Conservation (phyloP, 2,888 invertebrate species). For the Dasypogon diadema region DNA sequence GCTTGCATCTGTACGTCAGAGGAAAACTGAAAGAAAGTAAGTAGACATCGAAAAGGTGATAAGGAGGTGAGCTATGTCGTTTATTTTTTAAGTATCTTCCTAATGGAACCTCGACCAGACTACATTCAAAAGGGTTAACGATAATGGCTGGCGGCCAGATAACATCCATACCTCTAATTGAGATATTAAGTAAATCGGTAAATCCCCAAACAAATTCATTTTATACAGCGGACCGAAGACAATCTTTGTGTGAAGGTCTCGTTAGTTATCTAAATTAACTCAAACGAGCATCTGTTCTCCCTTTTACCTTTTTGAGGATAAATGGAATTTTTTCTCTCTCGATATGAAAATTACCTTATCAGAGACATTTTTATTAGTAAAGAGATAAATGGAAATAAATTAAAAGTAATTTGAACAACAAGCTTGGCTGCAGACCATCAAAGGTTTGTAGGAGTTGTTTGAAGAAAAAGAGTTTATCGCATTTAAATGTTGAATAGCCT, state of each 20-base stretch:
- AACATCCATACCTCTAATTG: constrained; percentile 28
- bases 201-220: constrained; percentile 2
- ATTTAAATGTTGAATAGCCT: no score
- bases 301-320: not conserved
- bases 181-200: constrained; percentile 43
- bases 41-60: constrained; percentile 38
- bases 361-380: constrained; percentile 25
- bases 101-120: constrained; percentile 30
- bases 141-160: constrained; percentile 26
- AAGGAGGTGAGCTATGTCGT: constrained; percentile 35
- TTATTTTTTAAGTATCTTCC: constrained; percentile 18
- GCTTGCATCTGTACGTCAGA: not conserved
- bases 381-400: constrained; percentile 9
- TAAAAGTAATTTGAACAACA: not conserved
- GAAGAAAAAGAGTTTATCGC: no score
- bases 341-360: constrained; percentile 30
- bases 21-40: constrained; percentile 22
- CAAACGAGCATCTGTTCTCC: constrained; percentile 16
- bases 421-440: no score
- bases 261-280: constrained; percentile 37
- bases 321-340: no score
- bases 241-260: constrained; percentile 11
- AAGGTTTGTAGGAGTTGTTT: no score
- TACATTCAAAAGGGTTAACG: constrained; percentile 39
- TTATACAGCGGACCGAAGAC: not conserved